A percentile compares a stretch with the other conserved stretches of the same genome.
Evolutionary conservation across 2,797 vertebrate genomes (phyloP).

Genomic region (Acanthurus lineatus): DNA sequence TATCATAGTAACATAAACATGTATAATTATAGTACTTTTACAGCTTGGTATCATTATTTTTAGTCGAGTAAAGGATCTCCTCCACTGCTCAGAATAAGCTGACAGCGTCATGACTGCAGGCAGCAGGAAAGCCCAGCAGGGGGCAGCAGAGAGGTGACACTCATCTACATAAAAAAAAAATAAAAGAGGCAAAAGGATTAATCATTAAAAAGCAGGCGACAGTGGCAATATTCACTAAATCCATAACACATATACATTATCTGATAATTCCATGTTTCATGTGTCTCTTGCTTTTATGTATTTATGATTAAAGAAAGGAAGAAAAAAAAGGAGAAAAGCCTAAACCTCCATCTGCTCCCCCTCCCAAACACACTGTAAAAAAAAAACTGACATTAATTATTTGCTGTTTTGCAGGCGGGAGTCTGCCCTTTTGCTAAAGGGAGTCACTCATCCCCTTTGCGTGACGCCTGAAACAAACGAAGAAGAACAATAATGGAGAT

Average conservation of each 20-base stretch:
- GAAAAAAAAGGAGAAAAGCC: conserved; percentile 5
- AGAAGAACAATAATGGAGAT: conserved; percentile 39
- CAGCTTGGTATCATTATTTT: too few species aligned
- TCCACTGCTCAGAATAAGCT: neutral
- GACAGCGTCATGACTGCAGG: conserved; percentile 14
- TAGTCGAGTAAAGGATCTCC: neutral
- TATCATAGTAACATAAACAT: too few species aligned
- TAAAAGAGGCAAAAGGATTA: neutral
- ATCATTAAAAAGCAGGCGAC: conserved; percentile 1
- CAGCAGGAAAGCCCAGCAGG: conserved; percentile 51
- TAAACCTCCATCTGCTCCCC: conserved; percentile 29
- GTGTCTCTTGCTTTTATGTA: conserved; percentile 24
- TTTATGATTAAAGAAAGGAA: conserved; percentile 49
- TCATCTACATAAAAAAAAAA: conserved; percentile 1
- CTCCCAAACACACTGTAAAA: conserved; percentile 40
- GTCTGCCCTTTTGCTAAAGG: conserved; percentile 80
- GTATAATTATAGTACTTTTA: too few species aligned
- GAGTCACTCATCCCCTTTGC: conserved; percentile 69
- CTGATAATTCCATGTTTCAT: neutral
- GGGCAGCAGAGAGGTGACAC: conserved; percentile 6
- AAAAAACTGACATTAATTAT: conserved; percentile 80
- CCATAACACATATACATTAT: neutral
- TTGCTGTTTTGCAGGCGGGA: conserved; percentile 80
- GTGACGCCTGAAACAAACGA: conserved; percentile 63
- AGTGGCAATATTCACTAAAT: neutral